phyloP scores from a whole-genome alignment of 2,888 invertebrate species.

The Pollenia amentaria region DNA sequence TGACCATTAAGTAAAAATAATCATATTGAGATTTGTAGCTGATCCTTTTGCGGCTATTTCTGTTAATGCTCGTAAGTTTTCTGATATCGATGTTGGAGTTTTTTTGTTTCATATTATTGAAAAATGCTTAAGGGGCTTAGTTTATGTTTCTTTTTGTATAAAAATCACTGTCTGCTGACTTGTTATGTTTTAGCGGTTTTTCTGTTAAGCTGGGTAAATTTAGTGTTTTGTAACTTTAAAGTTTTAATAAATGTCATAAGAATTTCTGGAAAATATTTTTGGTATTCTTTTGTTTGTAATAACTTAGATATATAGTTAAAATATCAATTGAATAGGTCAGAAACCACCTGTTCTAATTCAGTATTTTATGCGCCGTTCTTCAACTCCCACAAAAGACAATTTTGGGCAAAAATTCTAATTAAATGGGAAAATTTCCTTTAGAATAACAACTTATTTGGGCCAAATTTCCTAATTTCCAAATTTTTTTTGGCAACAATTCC shows the following conservation, averaged over 20 bases:
- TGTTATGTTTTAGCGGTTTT: conserved; percentile 20
- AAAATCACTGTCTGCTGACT: conserved; percentile 29
- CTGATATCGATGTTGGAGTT: conserved; percentile 12
- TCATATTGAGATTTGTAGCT: conserved; percentile 66
- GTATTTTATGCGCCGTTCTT: too few species aligned
- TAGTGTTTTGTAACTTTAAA: conserved; percentile 32
- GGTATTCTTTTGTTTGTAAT: neutral
- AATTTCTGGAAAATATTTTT: neutral
- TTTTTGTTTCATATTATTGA: conserved; percentile 17
- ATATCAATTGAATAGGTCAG: too few species aligned
- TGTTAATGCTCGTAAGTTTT: conserved; percentile 38
- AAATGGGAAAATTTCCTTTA: too few species aligned
- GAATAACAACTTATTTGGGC: too few species aligned
- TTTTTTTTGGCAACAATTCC: too few species aligned
- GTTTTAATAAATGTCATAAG: conserved; percentile 47
- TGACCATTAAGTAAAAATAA: conserved; percentile 71
- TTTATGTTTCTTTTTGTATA: conserved; percentile 42
- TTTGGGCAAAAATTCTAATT: too few species aligned
- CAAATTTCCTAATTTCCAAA: too few species aligned
- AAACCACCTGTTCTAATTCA: too few species aligned
- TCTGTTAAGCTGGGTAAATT: neutral
- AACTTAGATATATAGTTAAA: too few species aligned
- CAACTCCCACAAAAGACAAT: too few species aligned
- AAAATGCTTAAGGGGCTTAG: conserved; percentile 41
- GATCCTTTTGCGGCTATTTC: conserved; percentile 54